Evolutionary conservation across 2,797 vertebrate species (phyloP).

Genomic region (Nothura maculosa): DNA sequence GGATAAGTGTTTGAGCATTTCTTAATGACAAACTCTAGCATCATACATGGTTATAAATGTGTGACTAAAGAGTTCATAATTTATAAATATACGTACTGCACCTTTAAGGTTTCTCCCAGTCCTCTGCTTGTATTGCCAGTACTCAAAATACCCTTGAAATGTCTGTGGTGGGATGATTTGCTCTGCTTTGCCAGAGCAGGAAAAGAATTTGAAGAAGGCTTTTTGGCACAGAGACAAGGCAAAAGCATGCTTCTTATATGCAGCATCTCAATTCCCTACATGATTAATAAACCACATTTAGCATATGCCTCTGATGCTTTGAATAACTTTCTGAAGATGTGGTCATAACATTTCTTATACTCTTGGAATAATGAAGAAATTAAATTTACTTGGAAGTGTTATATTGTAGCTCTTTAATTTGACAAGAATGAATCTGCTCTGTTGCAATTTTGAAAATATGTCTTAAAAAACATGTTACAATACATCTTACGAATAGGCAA

Average conservation of each 20-base stretch:
- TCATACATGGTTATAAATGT: neutral
- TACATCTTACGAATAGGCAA: neutral
- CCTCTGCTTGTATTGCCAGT: neutral
- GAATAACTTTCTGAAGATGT: constrained; percentile 59
- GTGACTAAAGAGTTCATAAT: neutral
- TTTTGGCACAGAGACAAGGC: constrained; percentile 62
- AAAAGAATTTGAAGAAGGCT: constrained; percentile 62
- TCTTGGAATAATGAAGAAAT: constrained; percentile 4
- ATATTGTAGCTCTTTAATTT: neutral
- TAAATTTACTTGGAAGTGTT: neutral
- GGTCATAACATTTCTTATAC: constrained; percentile 35
- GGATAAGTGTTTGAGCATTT: neutral
- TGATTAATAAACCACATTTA: constrained; percentile 77
- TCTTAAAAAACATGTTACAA: neutral
- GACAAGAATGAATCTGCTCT: rapidly evolving
- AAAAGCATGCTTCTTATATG: constrained; percentile 45
- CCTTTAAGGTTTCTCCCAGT: constrained; percentile 25
- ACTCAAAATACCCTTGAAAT: constrained; percentile 30
- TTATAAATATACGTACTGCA: neutral
- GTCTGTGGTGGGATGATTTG: constrained; percentile 34
- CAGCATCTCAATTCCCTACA: constrained; percentile 44
- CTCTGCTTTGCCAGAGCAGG: constrained; percentile 30
- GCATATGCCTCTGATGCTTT: constrained; percentile 62
- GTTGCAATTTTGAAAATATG: neutral
- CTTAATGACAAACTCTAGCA: neutral